phyloP scores from a whole-genome alignment of 2,888 invertebrate species.

The Eugnorisma glareosa region DNA sequence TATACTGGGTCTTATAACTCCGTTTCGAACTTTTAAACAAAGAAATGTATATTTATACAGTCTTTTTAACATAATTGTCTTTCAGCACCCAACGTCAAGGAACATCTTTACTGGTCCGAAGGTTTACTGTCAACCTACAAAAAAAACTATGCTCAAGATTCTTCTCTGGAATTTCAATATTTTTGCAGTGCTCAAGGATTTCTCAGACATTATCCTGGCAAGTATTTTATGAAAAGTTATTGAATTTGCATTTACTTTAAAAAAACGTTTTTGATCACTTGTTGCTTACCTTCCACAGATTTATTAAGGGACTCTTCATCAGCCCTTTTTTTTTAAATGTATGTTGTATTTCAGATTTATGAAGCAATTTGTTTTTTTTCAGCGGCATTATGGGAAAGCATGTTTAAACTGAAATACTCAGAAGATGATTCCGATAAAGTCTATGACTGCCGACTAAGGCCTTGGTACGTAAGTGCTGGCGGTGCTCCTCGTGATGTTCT shows the following conservation, averaged over 20 bases:
- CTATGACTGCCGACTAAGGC: slow-evolving; percentile 86
- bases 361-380: slow-evolving; percentile 9
- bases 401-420: slow-evolving; percentile 78
- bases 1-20: background rate
- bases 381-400: slow-evolving; percentile 85
- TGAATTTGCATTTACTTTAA: background rate
- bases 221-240: slow-evolving; percentile 17
- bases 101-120: slow-evolving; percentile 84
- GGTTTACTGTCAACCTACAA: slow-evolving; percentile 80
- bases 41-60: background rate
- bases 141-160: slow-evolving; percentile 85
- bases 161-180: slow-evolving; percentile 85
- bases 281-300: background rate
- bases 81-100: slow-evolving; percentile 74
- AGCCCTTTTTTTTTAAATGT: background rate
- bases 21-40: background rate
- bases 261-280: background rate
- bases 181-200: slow-evolving; percentile 87
- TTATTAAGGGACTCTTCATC: background rate
- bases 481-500: slow-evolving; percentile 86
- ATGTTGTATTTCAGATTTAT: background rate
- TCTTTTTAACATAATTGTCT: slow-evolving; percentile 2
- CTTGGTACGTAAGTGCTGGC: slow-evolving; percentile 87
- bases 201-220: slow-evolving; percentile 86
- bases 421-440: slow-evolving; percentile 75